Conservation (phyloP, 1,140 invertebrate species). For the Papilio polyxenes region DNA sequence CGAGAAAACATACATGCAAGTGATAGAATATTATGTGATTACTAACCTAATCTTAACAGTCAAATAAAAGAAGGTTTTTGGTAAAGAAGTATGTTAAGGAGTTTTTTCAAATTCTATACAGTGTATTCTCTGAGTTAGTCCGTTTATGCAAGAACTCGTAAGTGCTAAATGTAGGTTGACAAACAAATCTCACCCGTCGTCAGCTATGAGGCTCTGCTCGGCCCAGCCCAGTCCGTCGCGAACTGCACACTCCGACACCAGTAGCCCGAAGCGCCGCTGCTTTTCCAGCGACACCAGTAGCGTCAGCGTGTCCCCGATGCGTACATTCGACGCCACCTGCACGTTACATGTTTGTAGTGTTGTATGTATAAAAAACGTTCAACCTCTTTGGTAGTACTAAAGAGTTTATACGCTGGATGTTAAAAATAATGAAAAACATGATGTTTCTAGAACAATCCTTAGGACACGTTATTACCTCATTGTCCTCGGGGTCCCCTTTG, state of each 20-base stretch:
- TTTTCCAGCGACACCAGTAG: constrained; percentile 90
- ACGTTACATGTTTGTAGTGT: not conserved
- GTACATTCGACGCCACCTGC: constrained; percentile 92
- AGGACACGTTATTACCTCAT: constrained; percentile 69
- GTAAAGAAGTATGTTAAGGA: too few species aligned
- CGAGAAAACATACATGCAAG: not conserved
- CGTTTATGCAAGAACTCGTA: constrained; percentile 31
- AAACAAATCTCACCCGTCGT: constrained; percentile 85
- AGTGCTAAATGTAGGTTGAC: not conserved
- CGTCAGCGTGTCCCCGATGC: constrained; percentile 93
- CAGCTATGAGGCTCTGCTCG: constrained; percentile 92
- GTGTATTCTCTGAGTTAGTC: too few species aligned
- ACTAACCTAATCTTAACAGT: too few species aligned
- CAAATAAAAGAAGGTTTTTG: too few species aligned
- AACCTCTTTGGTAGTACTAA: not conserved
- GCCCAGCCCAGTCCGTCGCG: constrained; percentile 95
- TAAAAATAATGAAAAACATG: too few species aligned
- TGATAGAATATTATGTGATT: not conserved
- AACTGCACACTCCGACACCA: constrained; percentile 94
- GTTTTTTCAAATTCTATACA: too few species aligned
- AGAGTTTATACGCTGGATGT: too few species aligned
- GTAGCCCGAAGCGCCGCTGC: constrained; percentile 90
- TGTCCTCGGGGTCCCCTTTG: constrained; percentile 88
- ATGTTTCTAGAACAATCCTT: not conserved
- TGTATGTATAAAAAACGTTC: not conserved